Percentiles rank a stretch among this genome's conserved stretches.
Evolutionary conservation across 2,113 vertebrate species (phyloP).

Genomic region (Bothrops jararaca): DNA sequence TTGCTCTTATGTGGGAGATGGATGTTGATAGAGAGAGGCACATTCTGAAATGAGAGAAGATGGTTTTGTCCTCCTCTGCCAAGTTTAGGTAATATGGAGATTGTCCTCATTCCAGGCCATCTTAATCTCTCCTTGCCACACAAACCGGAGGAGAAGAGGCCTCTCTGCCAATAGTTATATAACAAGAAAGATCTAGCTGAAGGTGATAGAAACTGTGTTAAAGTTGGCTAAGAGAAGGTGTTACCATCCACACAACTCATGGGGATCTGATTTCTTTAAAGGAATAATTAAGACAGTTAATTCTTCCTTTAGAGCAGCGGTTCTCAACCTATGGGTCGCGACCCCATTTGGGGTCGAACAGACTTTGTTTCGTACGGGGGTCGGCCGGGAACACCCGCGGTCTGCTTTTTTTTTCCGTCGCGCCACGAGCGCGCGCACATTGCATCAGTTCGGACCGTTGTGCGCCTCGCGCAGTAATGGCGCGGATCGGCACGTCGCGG

Average conservation of each 20-base stretch:
- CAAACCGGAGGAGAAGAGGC: neutral
- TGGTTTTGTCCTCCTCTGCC: neutral
- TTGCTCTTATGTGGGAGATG: neutral
- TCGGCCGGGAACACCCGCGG: too few species aligned
- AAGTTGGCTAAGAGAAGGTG: neutral
- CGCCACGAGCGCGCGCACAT: too few species aligned
- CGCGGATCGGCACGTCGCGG: too few species aligned
- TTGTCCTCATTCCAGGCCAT: neutral
- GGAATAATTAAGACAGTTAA: neutral
- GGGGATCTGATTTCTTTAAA: neutral
- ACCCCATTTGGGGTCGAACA: too few species aligned
- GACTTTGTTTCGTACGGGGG: too few species aligned
- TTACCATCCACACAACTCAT: neutral
- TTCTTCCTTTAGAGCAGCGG: neutral
- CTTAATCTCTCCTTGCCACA: neutral
- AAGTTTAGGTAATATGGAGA: neutral
- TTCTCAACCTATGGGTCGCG: too few species aligned
- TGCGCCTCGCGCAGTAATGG: too few species aligned
- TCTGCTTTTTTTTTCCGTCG: too few species aligned
- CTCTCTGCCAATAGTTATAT: neutral
- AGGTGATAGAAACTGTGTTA: neutral
- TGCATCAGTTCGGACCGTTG: too few species aligned
- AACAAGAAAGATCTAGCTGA: neutral
- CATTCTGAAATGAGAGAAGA: neutral
- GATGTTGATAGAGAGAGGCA: neutral